Evolutionary conservation across 2,888 invertebrate genomes (phyloP).

Genomic region (Drosophila borealis): DNA sequence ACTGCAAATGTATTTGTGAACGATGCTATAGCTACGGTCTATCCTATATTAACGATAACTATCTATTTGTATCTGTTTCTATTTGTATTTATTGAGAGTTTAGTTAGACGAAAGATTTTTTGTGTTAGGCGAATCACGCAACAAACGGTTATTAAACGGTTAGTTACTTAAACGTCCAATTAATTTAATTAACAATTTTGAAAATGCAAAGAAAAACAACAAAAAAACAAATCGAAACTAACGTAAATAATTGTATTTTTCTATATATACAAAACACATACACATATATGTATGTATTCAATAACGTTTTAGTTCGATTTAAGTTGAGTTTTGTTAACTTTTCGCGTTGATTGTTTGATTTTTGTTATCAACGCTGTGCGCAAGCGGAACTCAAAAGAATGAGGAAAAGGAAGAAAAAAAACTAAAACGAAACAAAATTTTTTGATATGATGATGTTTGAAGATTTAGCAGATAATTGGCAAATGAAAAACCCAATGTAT

Average conservation of each 20-base stretch:
- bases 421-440: conserved; percentile 20
- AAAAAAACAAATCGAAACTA: conserved; percentile 28
- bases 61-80: conserved; percentile 68
- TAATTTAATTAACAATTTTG: conserved; percentile 77
- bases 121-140: conserved; percentile 49
- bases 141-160: conserved; percentile 80
- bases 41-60: conserved; percentile 55
- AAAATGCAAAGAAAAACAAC: conserved; percentile 14
- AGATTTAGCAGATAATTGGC: conserved; percentile 41
- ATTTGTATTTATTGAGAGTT: conserved; percentile 77
- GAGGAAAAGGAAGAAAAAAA: conserved; percentile 19
- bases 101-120: conserved; percentile 67
- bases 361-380: conserved; percentile 76
- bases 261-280: conserved; percentile 45
- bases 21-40: conserved; percentile 54
- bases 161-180: conserved; percentile 84
- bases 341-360: conserved; percentile 63
- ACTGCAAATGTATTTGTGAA: conserved; percentile 46
- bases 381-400: conserved; percentile 54
- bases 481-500: conserved; percentile 53
- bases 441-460: conserved; percentile 41
- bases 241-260: conserved; percentile 56
- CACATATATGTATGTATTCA: conserved; percentile 23
- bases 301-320: conserved; percentile 48
- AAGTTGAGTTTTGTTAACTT: conserved; percentile 59